Percentiles rank a stretch among this genome's conserved stretches.
Evolutionary conservation across 2,113 vertebrate species (phyloP).

Genomic region (Pedionomus torquatus): DNA sequence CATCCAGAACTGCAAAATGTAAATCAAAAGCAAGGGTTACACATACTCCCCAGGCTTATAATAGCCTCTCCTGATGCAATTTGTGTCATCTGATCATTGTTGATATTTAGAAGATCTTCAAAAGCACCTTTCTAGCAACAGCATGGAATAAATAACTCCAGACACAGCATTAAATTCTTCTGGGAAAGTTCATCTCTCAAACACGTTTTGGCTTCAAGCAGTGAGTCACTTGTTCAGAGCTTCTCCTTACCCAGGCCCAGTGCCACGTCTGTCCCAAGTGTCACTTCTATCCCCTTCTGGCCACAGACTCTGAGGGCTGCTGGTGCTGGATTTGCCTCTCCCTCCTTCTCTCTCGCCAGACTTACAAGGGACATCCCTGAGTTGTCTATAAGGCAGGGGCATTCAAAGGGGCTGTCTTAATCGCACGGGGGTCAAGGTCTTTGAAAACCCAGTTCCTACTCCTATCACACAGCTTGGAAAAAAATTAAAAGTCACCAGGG

Average conservation of each 20-base stretch:
- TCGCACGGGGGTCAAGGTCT: accelerated
- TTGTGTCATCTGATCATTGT: not conserved
- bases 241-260: not conserved
- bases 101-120: not conserved
- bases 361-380: not conserved
- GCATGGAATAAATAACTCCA: not conserved
- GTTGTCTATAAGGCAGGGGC: not conserved
- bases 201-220: not conserved
- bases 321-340: not conserved
- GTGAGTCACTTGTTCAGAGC: not conserved
- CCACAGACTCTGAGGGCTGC: not conserved
- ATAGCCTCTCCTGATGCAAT: not conserved
- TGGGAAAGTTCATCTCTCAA: not conserved
- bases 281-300: not conserved
- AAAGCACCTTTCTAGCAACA: not conserved
- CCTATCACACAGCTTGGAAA: not conserved
- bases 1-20: not conserved
- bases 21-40: not conserved
- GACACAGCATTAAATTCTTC: not conserved
- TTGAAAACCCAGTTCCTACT: not conserved
- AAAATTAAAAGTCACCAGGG: not conserved
- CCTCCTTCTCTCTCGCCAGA: not conserved
- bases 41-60: not conserved
- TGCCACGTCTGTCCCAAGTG: not conserved
- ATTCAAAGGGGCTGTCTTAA: not conserved